Evolutionary conservation across 2,888 invertebrate species (phyloP).

Genomic region (Flabesymbios commensalis): DNA sequence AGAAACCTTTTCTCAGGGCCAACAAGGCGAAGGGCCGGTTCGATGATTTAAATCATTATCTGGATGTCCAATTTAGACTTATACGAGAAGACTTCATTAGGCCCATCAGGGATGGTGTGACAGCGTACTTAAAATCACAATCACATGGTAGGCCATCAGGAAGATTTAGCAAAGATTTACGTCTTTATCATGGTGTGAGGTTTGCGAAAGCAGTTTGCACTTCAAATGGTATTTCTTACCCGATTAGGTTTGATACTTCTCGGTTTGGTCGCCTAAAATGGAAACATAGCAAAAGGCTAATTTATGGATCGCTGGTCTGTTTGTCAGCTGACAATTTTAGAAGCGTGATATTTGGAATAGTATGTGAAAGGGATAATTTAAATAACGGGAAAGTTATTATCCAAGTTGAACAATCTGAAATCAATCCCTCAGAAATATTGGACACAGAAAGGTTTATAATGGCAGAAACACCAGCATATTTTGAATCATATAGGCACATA

Average conservation of each 20-base stretch:
- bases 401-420: too few species aligned
- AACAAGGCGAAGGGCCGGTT: constrained; percentile 71
- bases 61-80: constrained; percentile 76
- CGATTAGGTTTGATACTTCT: constrained; percentile 29
- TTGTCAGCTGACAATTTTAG: constrained; percentile 74
- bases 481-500: constrained; percentile 80
- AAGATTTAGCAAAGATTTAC: constrained; percentile 16
- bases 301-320: constrained; percentile 75
- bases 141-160: too few species aligned
- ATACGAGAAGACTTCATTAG: constrained; percentile 77
- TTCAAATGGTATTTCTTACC: constrained; percentile 36
- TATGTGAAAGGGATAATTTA: constrained; percentile 48
- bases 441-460: too few species aligned
- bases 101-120: constrained; percentile 72
- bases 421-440: too few species aligned
- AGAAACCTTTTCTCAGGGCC: constrained; percentile 64
- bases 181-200: constrained; percentile 5
- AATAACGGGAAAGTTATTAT: constrained; percentile 53
- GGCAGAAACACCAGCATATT: constrained; percentile 79
- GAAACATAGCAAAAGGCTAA: constrained; percentile 68
- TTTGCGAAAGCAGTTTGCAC: constrained; percentile 21
- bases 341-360: constrained; percentile 72
- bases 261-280: constrained; percentile 46
- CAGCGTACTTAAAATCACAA: too few species aligned
- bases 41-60: constrained; percentile 70